Conservation (phyloP, 1,140 invertebrate genomes). For the Anagrus nilaparvatae region DNA sequence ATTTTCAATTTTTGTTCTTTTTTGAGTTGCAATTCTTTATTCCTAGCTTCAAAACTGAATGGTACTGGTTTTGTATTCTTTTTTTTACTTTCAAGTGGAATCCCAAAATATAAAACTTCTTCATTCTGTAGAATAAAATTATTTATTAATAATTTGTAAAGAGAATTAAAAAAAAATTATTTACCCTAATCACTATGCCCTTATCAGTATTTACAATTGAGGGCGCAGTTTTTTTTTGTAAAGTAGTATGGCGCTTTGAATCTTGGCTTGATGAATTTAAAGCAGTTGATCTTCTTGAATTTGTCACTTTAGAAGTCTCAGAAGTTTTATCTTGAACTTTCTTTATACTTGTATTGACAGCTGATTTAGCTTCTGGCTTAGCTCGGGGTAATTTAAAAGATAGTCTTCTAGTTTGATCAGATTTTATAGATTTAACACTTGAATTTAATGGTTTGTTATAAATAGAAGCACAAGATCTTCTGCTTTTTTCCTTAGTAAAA, state of each 20-base stretch:
- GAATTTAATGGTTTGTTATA: conserved; percentile 28
- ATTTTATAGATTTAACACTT: conserved; percentile 16
- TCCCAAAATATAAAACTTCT: conserved; percentile 33
- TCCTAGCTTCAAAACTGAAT: conserved; percentile 47
- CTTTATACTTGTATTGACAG: conserved; percentile 20
- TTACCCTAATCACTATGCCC: conserved; percentile 13
- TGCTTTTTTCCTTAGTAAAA: conserved; percentile 39
- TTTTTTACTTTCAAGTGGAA: conserved; percentile 22
- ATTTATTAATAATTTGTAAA: neutral
- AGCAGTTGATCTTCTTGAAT: conserved; percentile 19
- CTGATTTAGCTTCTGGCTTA: conserved; percentile 30
- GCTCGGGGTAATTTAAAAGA: conserved; percentile 32
- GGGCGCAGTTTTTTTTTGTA: conserved; percentile 8
- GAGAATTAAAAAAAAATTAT: neutral
- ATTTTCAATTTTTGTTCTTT: conserved; percentile 46
- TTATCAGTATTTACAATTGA: conserved; percentile 9
- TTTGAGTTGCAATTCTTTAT: conserved; percentile 37
- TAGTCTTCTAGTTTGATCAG: conserved; percentile 19
- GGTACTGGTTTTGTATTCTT: conserved; percentile 30
- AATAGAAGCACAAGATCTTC: no score
- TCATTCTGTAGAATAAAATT: conserved; percentile 12
- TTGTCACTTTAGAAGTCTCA: conserved; percentile 28
- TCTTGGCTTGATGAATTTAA: conserved; percentile 4
- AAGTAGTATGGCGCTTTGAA: conserved; percentile 11
- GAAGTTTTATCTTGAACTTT: conserved; percentile 27